A percentile compares a stretch with the other conserved stretches of the same genome.
Conservation (phyloP, 2,888 invertebrate species). For the Aethes cnicana region DNA sequence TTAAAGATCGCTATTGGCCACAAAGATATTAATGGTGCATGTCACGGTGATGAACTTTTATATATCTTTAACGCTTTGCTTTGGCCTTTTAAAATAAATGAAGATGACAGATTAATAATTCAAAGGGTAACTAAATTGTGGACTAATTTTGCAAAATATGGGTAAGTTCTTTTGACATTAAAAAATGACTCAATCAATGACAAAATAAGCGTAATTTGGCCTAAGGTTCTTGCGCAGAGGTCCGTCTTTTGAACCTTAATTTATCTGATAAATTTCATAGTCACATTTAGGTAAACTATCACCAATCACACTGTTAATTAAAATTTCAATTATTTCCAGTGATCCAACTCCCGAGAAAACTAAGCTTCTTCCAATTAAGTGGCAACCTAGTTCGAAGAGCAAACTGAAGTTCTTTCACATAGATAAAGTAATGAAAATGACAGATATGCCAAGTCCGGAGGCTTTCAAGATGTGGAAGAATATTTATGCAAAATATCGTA, state of each 20-base stretch:
- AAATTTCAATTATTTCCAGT: constrained; percentile 26
- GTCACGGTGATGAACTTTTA: constrained; percentile 32
- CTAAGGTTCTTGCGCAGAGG: no score
- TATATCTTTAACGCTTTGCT: constrained; percentile 27
- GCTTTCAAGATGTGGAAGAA: constrained; percentile 28
- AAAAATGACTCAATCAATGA: no score
- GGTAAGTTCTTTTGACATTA: constrained; percentile 38
- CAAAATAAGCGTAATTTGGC: no score
- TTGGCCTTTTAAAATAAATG: constrained; percentile 22
- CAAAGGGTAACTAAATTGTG: constrained; percentile 44
- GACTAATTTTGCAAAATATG: constrained; percentile 49
- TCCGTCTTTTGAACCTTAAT: constrained; percentile 17
- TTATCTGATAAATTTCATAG: constrained; percentile 18
- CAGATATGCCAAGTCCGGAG: constrained; percentile 35
- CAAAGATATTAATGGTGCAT: constrained; percentile 23
- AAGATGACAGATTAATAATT: constrained; percentile 38
- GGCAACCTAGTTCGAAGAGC: constrained; percentile 24
- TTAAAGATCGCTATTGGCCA: constrained; percentile 52
- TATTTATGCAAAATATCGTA: constrained; percentile 13
- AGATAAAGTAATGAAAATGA: constrained; percentile 39
- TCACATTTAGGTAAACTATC: not conserved
- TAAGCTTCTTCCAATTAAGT: constrained; percentile 24
- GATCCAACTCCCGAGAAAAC: constrained; percentile 22
- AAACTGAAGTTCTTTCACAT: constrained; percentile 40
- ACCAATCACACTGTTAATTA: not conserved